Evolutionary conservation across 1,140 invertebrate species (phyloP).

Genomic region (Nomia melanderi): DNA sequence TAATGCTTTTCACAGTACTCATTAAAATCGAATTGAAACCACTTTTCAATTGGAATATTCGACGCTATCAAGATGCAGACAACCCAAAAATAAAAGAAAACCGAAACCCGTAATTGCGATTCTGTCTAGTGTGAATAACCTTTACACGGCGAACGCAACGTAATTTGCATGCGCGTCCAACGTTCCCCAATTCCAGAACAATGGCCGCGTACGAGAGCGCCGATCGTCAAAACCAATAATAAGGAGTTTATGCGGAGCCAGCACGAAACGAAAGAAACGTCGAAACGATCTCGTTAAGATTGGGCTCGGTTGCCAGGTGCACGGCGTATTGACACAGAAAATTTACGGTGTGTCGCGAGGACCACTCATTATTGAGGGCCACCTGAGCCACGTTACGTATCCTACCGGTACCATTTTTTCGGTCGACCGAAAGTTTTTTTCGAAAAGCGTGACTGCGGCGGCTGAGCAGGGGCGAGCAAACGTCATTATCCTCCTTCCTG

Average conservation of each 20-base stretch:
- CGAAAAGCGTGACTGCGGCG: slow-evolving; percentile 57
- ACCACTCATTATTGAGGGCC: slow-evolving; percentile 47
- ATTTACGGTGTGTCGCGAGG: slow-evolving; percentile 53
- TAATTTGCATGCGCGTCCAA: too few relatives aligned
- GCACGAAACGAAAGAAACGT: slow-evolving; percentile 22
- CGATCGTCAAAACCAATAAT: neutral
- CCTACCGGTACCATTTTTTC: slow-evolving; percentile 7
- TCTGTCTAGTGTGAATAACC: too few relatives aligned
- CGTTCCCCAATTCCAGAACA: too few relatives aligned
- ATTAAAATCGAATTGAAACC: too few relatives aligned
- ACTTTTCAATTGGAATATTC: too few relatives aligned
- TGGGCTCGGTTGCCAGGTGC: slow-evolving; percentile 41
- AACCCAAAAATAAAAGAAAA: too few relatives aligned
- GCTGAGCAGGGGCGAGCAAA: slow-evolving; percentile 31
- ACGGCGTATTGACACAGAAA: slow-evolving; percentile 45
- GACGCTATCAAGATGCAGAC: too few relatives aligned
- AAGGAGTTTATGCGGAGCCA: neutral
- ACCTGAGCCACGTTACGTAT: slow-evolving; percentile 48
- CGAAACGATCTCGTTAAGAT: slow-evolving; percentile 49
- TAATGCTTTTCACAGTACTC: too few relatives aligned
- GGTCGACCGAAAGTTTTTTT: slow-evolving; percentile 18
- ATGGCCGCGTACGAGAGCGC: neutral
- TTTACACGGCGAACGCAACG: too few relatives aligned
- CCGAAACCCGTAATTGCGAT: too few relatives aligned
- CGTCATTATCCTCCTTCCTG: slow-evolving; percentile 56